A percentile compares a stretch with the other conserved stretches of the same genome.
These are phyloP conservation scores for Actias luna DNA, from an alignment of 2,888 invertebrate genomes.

Conservation along the genomic window DNA sequence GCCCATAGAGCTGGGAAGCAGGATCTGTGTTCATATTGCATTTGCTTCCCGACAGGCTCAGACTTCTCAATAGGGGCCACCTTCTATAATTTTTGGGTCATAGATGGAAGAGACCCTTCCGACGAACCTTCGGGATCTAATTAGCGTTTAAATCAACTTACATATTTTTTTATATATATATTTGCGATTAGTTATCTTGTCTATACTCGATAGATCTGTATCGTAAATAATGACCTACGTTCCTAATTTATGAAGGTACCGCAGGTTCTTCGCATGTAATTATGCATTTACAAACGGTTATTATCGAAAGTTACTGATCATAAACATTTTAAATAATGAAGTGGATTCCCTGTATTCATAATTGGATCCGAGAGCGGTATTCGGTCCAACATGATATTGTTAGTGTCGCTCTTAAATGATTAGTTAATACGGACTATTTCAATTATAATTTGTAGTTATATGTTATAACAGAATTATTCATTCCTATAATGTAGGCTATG, in stretches of 20 bases:
- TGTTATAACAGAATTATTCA: not conserved
- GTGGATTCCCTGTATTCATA: not conserved
- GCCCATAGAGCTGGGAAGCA: no score
- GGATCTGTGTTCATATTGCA: no score
- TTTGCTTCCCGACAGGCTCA: no score
- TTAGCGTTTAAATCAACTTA: no score
- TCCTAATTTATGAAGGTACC: not conserved
- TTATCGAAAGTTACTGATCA: no score
- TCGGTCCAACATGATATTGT: not conserved
- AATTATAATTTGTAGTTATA: not conserved
- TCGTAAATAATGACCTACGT: not conserved
- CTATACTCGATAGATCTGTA: not conserved
- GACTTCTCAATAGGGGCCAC: no score
- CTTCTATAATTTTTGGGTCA: no score
- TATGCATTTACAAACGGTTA: not conserved
- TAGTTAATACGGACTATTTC: not conserved
- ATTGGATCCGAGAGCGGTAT: not conserved
- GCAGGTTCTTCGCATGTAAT: not conserved
- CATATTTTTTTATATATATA: no score
- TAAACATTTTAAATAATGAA: not conserved
- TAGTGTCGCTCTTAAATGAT: not conserved
- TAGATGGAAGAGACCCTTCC: no score
- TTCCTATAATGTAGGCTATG: not conserved
- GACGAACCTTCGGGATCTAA: no score
- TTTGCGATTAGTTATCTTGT: no score